phyloP scores from a whole-genome alignment of 2,888 invertebrate species.

The Drosophila pseudotalamancana region DNA sequence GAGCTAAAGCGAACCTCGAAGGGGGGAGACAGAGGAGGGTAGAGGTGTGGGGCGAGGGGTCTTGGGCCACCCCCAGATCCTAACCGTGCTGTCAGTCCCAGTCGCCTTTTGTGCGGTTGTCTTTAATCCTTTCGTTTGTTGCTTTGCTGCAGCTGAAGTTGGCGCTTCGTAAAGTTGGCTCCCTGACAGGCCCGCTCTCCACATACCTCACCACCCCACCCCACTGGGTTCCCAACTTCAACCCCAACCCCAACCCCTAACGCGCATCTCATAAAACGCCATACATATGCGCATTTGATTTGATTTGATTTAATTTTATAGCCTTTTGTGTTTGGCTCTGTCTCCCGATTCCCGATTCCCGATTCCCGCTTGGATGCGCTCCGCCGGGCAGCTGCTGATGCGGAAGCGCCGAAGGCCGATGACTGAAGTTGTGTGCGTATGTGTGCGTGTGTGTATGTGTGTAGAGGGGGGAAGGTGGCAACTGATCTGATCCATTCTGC shows the following conservation, averaged over 20 bases:
- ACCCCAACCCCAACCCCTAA: not conserved
- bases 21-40: too few relatives aligned
- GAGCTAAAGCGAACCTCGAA: conserved; percentile 24
- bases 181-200: not conserved
- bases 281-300: conserved; percentile 77
- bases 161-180: conserved; percentile 27
- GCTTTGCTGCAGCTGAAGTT: conserved; percentile 3
- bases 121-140: conserved; percentile 65
- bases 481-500: conserved; percentile 16
- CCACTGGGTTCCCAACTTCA: not conserved
- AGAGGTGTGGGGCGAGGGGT: too few relatives aligned
- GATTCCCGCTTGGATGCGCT: conserved; percentile 40
- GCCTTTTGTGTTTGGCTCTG: conserved; percentile 57
- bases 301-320: conserved; percentile 78
- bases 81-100: conserved; percentile 24
- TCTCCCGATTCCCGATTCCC: conserved; percentile 7
- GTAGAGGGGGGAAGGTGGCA: not conserved
- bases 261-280: conserved; percentile 61
- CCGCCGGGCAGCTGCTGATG: conserved; percentile 34
- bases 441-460: too few relatives aligned
- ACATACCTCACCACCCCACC: not conserved
- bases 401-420: conserved; percentile 1
- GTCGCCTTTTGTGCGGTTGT: conserved; percentile 55
- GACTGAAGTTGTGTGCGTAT: too few relatives aligned
- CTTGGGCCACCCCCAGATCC: too few relatives aligned